Percentiles rank a stretch among this genome's conserved stretches.
phyloP scores from a whole-genome alignment of 2,797 vertebrate genomes.

The Smutsia temminckii region DNA sequence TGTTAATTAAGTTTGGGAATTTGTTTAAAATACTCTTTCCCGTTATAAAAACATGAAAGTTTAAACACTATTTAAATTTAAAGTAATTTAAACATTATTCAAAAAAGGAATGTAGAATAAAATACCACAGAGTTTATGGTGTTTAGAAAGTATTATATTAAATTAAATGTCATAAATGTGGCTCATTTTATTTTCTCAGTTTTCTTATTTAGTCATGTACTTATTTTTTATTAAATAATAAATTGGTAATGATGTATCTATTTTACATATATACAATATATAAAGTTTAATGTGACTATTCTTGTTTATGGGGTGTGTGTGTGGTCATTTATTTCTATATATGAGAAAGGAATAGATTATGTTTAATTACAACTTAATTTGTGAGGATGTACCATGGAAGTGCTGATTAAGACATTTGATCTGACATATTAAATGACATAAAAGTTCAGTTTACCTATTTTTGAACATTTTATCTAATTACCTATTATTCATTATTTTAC shows the following conservation, averaged over 20 bases:
- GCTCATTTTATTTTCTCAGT: neutral
- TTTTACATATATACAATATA: neutral
- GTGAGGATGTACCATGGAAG: neutral
- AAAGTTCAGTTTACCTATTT: neutral
- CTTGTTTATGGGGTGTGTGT: neutral
- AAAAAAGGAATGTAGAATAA: neutral
- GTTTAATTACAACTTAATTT: neutral
- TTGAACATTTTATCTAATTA: neutral
- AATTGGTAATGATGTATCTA: neutral
- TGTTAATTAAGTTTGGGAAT: conserved; percentile 58
- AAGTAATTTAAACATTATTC: conserved; percentile 10
- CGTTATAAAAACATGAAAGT: neutral
- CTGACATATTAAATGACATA: neutral
- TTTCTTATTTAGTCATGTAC: neutral
- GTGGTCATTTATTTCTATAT: conserved; percentile 5
- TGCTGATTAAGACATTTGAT: neutral
- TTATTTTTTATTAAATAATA: neutral
- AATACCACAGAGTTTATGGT: neutral
- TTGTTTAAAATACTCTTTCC: conserved; percentile 4
- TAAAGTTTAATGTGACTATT: conserved; percentile 19
- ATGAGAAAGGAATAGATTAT: neutral
- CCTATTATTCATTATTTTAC: neutral
- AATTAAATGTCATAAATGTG: neutral
- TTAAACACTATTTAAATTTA: neutral
- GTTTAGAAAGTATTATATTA: neutral